A percentile compares a stretch with the other conserved stretches of the same genome.
phyloP scores from a whole-genome alignment of 2,888 invertebrate genomes.

The Hoplodrina ambigua region DNA sequence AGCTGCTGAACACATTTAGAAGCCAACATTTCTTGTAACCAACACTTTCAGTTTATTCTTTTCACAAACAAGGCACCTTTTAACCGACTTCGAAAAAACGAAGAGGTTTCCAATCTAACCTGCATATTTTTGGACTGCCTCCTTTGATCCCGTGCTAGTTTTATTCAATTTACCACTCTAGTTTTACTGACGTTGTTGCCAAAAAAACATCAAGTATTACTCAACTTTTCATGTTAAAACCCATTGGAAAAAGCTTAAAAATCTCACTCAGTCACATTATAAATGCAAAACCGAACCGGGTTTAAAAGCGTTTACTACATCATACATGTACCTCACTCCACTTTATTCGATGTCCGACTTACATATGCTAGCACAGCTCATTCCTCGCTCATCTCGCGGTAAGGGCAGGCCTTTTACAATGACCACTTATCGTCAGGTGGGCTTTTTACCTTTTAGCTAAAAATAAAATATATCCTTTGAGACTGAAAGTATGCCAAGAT shows the following conservation, averaged over 20 bases:
- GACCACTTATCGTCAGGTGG: slow-evolving; percentile 65
- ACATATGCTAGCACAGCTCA: slow-evolving; percentile 11
- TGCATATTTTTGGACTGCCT: background rate
- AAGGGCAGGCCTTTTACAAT: slow-evolving; percentile 21
- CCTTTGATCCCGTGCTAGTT: background rate
- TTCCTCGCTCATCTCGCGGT: slow-evolving; percentile 30
- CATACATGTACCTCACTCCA: background rate
- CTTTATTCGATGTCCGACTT: background rate
- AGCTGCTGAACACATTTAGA: too few species aligned
- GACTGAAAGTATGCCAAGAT: slow-evolving; percentile 51
- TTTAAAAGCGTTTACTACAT: slow-evolving; percentile 14
- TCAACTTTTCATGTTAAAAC: slow-evolving; percentile 1
- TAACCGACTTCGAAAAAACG: too few species aligned
- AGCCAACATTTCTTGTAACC: too few species aligned
- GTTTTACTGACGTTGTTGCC: background rate
- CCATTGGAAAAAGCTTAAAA: slow-evolving; percentile 17
- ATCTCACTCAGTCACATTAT: slow-evolving; percentile 15
- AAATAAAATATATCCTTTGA: slow-evolving; percentile 61
- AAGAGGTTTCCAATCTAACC: too few species aligned
- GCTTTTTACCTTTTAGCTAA: slow-evolving; percentile 62
- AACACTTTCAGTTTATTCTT: too few species aligned
- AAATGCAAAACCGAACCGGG: slow-evolving; percentile 25
- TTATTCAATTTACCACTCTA: background rate
- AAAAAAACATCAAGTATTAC: background rate
- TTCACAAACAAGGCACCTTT: too few species aligned